Base-by-base conservation (phyloP, 2,888 invertebrate genomes). In the Hylaea fasciaria region DNA sequence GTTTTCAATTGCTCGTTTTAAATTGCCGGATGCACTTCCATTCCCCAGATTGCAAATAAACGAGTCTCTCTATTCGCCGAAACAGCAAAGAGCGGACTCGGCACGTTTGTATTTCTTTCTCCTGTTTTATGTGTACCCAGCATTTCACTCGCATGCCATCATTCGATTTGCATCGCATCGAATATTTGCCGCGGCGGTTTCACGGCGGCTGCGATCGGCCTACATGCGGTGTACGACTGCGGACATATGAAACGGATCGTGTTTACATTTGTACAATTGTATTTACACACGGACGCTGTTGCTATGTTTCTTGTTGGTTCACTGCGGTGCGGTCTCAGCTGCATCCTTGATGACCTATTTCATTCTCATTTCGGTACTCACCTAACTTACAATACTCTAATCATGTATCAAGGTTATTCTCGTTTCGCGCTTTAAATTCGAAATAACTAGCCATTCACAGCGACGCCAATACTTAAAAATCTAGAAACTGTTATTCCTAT, bases 121-220 rank as follows among this genome's bases (percentile, higher is more conserved):
- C n/a, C 37, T 37, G 14, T 14, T 40, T 40, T 4, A 13, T 14
- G 40, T n/a, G 40, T 40, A 14, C 14, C 37, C 40, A 52, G 28
- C 35, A 43, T 58, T 60, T 60, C 86, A 78, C 86, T 78, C 52
- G 70, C 63, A 70, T 39, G 29, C 46, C n/a, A 43, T 49, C 17
- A 70, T 64, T 35, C 44, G 72, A 83, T 87, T 87, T 83, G 81
- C 84, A 86, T 85, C 77, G 80, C 74, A 79, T 84, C 77, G 76
- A 40, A 39, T 65, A 40, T 57, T 43, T 16, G 74, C n/a, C 35
- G 78, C 32, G 73, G 69, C 79, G 86, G 87, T 90, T 89, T 89
- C 89, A 86, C 85, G 82, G 32, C 72, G 55, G 11, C 65, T 62
- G 41, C 74, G 70, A 72, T 66, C 81, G 86, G 77, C 83, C 85